These are phyloP conservation scores for Asobara japonica DNA, from an alignment of 1,140 invertebrate species.

Conservation along the genomic window DNA sequence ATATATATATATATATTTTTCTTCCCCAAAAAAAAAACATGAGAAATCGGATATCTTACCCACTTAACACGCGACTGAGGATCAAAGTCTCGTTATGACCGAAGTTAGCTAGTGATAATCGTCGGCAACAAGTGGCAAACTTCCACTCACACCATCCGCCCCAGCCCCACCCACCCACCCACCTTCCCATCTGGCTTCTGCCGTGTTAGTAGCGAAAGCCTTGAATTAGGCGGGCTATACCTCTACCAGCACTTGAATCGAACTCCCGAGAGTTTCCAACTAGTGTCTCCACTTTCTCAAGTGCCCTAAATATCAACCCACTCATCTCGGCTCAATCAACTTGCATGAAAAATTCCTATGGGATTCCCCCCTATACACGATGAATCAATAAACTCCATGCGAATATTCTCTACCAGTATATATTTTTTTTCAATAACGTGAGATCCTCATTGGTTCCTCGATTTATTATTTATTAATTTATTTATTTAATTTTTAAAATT, in stretches of 20 bases:
- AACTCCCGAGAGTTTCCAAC: neutral
- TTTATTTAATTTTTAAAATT: too few species aligned
- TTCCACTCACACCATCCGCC: neutral
- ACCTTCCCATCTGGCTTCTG: neutral
- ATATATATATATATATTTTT: too few species aligned
- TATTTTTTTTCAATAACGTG: too few species aligned
- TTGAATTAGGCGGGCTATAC: neutral
- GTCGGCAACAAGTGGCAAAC: slow-evolving; percentile 30
- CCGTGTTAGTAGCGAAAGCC: neutral
- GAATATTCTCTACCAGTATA: too few species aligned
- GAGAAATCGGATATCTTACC: neutral
- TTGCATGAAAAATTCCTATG: too few species aligned
- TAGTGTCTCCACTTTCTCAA: neutral
- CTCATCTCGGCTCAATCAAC: neutral
- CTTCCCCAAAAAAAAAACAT: neutral
- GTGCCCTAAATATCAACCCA: neutral
- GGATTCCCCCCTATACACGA: too few species aligned
- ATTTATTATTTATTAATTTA: too few species aligned
- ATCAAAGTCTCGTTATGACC: neutral
- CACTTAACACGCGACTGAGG: neutral
- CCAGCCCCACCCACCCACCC: neutral
- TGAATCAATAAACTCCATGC: too few species aligned
- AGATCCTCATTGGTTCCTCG: too few species aligned
- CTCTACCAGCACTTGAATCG: neutral
- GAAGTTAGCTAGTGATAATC: slow-evolving; percentile 27